Evolutionary conservation across 2,888 invertebrate species (phyloP), one percentile per base, ranked within the genome.

Genomic region (Zygaena filipendulae): DNA sequence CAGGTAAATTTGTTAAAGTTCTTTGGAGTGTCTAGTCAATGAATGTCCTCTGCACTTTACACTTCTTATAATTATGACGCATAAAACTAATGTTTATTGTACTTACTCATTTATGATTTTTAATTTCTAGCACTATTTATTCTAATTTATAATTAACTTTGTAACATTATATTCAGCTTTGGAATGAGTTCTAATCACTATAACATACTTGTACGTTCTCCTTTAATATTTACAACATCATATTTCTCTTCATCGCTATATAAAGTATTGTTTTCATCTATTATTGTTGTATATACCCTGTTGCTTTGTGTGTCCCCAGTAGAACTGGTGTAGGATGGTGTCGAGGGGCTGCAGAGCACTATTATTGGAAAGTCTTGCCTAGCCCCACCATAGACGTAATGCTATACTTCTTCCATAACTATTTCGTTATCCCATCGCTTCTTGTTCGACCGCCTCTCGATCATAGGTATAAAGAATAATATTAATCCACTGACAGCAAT

Each of bases 401-500:
- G 77, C 79, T 79, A 79, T 60, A 77, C 74, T 38, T 68, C 53
- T 39, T 70, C 66, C 43, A 72, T 37, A 28, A 57, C 53, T 2
- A 62, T 57, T 11, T 61, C 70, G 33, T 67, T 51, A 35, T 50
- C 45, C 50, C 59, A 61, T 30, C 49, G 44, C 30, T 42, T 43
- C 33, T 46, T 55, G 38, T 39, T 49, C 18, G 31, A 52, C 30
- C 66, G 56, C 45, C 58, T 82, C 58, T 90, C 88, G 27, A 92
- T 45, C 29, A 86, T 67, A 4, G 94, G 93, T 53, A 95, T 92
- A 36, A 85, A 64, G 66, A 92, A 96, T 36, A 97, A 82, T 80
- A 97, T 92, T 22, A 92, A 27, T 7, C 97, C 97, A 55, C 95
- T 95, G 23, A 91, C 39, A 3, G 91, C 88, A 33, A 97, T 92